Percentiles rank a stretch among this genome's conserved stretches.
Conservation (phyloP, 2,888 invertebrate genomes). For the Sinhomidia bicolor region DNA sequence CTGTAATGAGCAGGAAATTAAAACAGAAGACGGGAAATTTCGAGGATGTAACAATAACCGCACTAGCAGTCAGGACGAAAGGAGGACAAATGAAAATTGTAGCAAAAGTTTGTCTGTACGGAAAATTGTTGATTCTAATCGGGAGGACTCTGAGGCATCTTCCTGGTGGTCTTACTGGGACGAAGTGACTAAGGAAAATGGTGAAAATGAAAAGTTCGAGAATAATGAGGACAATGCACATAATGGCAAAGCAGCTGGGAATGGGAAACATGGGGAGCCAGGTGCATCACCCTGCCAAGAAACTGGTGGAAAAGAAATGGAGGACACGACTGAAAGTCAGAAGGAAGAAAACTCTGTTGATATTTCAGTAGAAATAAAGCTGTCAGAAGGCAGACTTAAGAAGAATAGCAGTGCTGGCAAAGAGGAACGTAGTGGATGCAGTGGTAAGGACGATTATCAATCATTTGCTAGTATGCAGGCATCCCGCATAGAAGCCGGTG, state of each 20-base stretch:
- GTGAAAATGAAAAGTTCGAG: conserved; percentile 47
- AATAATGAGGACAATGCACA: conserved; percentile 37
- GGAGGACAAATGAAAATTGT: conserved; percentile 34
- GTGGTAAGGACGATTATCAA: conserved; percentile 65
- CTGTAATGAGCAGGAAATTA: conserved; percentile 68
- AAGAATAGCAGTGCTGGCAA: conserved; percentile 37
- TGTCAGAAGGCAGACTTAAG: conserved; percentile 56
- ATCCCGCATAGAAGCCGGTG: conserved; percentile 58
- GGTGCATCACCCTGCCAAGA: conserved; percentile 38
- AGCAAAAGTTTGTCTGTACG: conserved; percentile 34
- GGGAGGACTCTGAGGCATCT: conserved; percentile 57
- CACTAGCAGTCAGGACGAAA: neutral
- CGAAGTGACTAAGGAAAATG: conserved; percentile 53
- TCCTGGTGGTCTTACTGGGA: conserved; percentile 75
- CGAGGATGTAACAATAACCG: conserved; percentile 23
- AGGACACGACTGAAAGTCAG: conserved; percentile 57
- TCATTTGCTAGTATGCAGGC: conserved; percentile 63
- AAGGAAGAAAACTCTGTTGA: conserved; percentile 65
- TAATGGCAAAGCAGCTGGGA: neutral
- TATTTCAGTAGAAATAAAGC: conserved; percentile 67
- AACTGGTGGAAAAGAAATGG: conserved; percentile 53
- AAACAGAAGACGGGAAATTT: conserved; percentile 24
- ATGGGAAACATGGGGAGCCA: conserved; percentile 51
- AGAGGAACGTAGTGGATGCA: conserved; percentile 43
- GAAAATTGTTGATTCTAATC: conserved; percentile 58